Conservation (phyloP, 2,888 invertebrate genomes). For the Caenorhabditis sp. region DNA sequence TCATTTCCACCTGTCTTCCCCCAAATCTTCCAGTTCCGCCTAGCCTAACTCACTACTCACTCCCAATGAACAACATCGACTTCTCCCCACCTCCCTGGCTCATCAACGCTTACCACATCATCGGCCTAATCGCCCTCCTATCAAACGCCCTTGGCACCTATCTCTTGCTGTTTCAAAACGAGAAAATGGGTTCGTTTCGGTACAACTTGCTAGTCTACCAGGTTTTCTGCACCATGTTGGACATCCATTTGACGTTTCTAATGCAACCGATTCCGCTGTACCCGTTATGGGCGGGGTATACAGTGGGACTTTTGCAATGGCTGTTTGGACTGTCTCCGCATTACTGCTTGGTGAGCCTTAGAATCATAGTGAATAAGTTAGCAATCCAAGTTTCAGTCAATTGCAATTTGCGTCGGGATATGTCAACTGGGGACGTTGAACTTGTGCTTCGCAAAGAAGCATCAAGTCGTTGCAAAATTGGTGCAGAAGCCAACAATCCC, state of each 20-base stretch:
- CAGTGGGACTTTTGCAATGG: background rate
- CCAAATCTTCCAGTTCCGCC: too few relatives aligned
- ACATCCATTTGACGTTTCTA: constrained; percentile 19
- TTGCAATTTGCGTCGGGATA: background rate
- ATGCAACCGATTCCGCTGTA: constrained; percentile 18
- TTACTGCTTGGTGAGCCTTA: background rate
- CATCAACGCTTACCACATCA: background rate
- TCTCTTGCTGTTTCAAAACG: constrained; percentile 22
- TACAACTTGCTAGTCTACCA: constrained; percentile 19
- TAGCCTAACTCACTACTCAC: too few relatives aligned
- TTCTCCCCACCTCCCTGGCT: background rate
- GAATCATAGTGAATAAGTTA: too few relatives aligned
- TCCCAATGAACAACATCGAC: background rate
- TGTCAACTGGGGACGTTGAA: background rate
- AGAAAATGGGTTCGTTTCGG: constrained; percentile 18
- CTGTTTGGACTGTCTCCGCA: background rate
- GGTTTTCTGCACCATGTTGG: constrained; percentile 5
- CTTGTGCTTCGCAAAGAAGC: background rate
- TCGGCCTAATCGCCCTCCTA: background rate
- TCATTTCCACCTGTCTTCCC: too few relatives aligned
- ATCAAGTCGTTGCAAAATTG: background rate
- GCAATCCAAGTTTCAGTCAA: too few relatives aligned
- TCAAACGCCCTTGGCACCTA: constrained; percentile 9
- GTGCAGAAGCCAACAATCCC: background rate
- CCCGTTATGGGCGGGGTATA: constrained; percentile 21